A percentile compares a stretch with the other conserved stretches of the same genome.
Evolutionary conservation across 2,888 invertebrate species (phyloP).

Genomic region (Serripes groenlandicus): DNA sequence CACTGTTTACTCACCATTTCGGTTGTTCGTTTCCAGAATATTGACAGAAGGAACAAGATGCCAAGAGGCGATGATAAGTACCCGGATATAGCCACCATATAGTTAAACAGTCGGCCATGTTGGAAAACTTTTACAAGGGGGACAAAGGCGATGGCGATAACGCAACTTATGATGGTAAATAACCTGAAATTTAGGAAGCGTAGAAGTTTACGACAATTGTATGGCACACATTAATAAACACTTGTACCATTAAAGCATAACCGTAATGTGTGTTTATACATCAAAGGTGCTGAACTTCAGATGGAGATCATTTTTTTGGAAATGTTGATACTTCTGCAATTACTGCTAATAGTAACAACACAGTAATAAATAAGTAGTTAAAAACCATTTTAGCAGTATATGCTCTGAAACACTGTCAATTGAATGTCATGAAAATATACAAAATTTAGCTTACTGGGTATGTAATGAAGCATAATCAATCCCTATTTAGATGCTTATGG

Average conservation of each 20-base stretch:
- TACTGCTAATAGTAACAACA: too few relatives aligned
- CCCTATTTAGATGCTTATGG: too few relatives aligned
- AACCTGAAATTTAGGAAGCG: conserved; percentile 58
- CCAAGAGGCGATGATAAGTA: conserved; percentile 79
- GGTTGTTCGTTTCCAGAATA: conserved; percentile 78
- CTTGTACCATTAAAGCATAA: too few relatives aligned
- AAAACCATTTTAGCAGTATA: too few relatives aligned
- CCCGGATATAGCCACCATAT: conserved; percentile 78
- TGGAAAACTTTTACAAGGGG: conserved; percentile 79
- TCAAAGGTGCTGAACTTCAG: too few relatives aligned
- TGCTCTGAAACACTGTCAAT: too few relatives aligned
- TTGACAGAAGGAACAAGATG: conserved; percentile 75
- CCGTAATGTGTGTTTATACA: too few relatives aligned
- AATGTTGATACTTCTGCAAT: background rate
- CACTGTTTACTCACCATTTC: conserved; percentile 66
- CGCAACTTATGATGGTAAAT: conserved; percentile 74
- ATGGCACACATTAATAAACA: too few relatives aligned
- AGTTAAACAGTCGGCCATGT: conserved; percentile 78
- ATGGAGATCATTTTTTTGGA: background rate
- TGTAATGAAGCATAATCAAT: too few relatives aligned
- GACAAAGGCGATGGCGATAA: conserved; percentile 76
- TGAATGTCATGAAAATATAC: too few relatives aligned
- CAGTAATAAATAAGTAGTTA: too few relatives aligned
- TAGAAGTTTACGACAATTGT: background rate
- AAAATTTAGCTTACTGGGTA: too few relatives aligned